Percentiles rank a stretch among this genome's conserved stretches.
Evolutionary conservation across 1,140 invertebrate genomes (phyloP).

Genomic region (Zeugodacus cucurbitae): DNA sequence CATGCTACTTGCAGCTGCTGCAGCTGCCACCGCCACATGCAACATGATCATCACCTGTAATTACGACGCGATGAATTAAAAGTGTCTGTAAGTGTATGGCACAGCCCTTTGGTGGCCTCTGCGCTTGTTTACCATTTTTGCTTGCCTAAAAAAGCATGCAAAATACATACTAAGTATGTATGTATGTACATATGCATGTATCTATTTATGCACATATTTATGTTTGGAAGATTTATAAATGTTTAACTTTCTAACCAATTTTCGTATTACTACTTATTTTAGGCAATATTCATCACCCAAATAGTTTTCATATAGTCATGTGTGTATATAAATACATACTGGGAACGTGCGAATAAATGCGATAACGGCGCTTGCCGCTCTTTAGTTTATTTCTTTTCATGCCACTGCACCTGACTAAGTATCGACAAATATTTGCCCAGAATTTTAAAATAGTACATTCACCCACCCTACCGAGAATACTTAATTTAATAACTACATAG

Average conservation of each 20-base stretch:
- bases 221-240: too few species aligned
- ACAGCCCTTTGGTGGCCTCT: background rate
- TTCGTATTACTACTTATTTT: too few species aligned
- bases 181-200: background rate
- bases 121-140: background rate
- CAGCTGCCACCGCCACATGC: conserved; percentile 3
- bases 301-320: too few species aligned
- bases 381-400: too few species aligned
- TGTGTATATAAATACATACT: too few species aligned
- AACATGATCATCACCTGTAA: conserved; percentile 31
- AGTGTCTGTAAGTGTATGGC: background rate
- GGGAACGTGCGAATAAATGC: too few species aligned
- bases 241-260: too few species aligned
- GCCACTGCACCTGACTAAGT: too few species aligned
- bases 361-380: background rate
- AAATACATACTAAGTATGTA: background rate
- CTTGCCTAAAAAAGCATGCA: background rate
- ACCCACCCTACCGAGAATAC: background rate
- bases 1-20: conserved; percentile 19
- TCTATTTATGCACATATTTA: background rate
- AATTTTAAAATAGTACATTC: too few species aligned
- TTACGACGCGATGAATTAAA: background rate
- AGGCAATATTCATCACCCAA: too few species aligned
- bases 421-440: too few species aligned
- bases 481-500: too few species aligned